These are phyloP conservation scores for Meganola albula DNA, from an alignment of 2,888 invertebrate genomes.

Conservation along the genomic window DNA sequence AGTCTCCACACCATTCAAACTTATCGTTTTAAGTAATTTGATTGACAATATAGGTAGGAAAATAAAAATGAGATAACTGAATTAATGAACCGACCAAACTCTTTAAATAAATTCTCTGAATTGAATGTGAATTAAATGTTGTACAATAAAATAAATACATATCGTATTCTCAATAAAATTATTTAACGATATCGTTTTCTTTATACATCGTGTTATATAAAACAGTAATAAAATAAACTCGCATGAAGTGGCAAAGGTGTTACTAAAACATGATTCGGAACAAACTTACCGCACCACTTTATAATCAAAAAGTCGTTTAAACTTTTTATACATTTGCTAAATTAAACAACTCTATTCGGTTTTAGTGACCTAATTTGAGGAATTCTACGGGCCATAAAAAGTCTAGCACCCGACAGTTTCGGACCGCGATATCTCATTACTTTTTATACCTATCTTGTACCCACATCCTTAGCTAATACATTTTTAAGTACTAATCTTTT, in stretches of 20 bases:
- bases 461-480: constrained; percentile 30
- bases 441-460: constrained; percentile 28
- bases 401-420: too few relatives aligned
- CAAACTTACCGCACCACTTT: constrained; percentile 17
- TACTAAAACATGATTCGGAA: constrained; percentile 15
- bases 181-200: constrained; percentile 4
- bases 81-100: too few relatives aligned
- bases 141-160: too few relatives aligned
- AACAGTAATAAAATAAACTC: constrained; percentile 15
- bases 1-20: too few relatives aligned
- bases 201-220: constrained; percentile 2
- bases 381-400: constrained; percentile 40
- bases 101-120: too few relatives aligned
- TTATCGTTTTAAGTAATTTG: too few relatives aligned
- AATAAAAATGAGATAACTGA: too few relatives aligned
- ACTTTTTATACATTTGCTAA: constrained; percentile 26
- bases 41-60: too few relatives aligned
- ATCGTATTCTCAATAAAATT: constrained; percentile 2
- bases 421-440: too few relatives aligned
- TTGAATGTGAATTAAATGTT: too few relatives aligned
- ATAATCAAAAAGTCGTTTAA: constrained; percentile 20
- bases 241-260: constrained; percentile 11
- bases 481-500: constrained; percentile 19
- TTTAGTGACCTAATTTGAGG: constrained; percentile 32
- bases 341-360: constrained; percentile 27